Evolutionary conservation across 2,888 invertebrate genomes (phyloP).

Genomic region (Crossocerus cetratus): DNA sequence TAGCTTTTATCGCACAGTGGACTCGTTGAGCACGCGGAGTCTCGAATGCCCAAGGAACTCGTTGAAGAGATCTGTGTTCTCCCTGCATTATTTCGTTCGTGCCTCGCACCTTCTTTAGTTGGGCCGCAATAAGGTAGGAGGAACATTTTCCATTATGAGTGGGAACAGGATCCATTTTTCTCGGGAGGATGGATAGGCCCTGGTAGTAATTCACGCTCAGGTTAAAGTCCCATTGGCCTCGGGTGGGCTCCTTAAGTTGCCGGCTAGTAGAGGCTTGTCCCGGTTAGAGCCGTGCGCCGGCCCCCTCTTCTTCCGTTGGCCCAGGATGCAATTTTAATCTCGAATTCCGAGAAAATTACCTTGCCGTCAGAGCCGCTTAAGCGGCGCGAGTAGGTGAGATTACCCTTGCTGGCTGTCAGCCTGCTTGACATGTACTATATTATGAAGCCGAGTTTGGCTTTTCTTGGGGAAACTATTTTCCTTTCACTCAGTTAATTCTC

Average conservation of each 20-base stretch:
- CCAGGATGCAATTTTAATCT: conserved; percentile 75
- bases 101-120: too few relatives aligned
- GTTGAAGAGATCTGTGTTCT: too few relatives aligned
- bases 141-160: too few relatives aligned
- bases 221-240: background rate
- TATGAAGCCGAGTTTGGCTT: conserved; percentile 66
- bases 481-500: conserved; percentile 51
- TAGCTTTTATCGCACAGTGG: too few relatives aligned
- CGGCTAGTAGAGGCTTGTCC: conserved; percentile 39
- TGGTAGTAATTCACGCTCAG: too few relatives aligned
- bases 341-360: conserved; percentile 76
- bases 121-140: too few relatives aligned
- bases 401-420: conserved; percentile 72
- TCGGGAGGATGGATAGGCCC: too few relatives aligned
- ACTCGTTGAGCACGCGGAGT: too few relatives aligned
- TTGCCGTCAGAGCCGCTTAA: conserved; percentile 74
- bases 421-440: conserved; percentile 68
- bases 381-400: conserved; percentile 72
- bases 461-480: conserved; percentile 62
- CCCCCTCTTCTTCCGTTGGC: conserved; percentile 47
- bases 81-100: too few relatives aligned
- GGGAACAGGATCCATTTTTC: too few relatives aligned
- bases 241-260: background rate
- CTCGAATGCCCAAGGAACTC: too few relatives aligned
- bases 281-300: conserved; percentile 2